Evolutionary conservation across 2,888 invertebrate species (phyloP), one percentile per base, ranked within the genome.

Genomic region (Drosophila hamatofila): DNA sequence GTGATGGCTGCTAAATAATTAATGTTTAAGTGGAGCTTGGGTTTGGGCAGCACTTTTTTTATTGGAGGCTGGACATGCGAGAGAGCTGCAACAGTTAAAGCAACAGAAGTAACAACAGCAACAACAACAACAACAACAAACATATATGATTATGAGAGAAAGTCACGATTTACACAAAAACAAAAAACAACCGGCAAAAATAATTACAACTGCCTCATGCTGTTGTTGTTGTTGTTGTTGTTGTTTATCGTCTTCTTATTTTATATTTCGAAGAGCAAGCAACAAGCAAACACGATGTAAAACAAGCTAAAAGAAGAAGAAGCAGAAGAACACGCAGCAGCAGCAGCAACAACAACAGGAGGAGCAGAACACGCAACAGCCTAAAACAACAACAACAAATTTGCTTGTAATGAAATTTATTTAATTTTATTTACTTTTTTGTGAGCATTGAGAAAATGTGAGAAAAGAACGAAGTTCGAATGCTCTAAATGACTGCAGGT

Each of bases 61-160:
- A 59, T 77, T 42, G 73, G 78, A 81, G 74, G 74, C 78, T 78
- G 79, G 75, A 64, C 79, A 66, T 66, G 55, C 55, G 41, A 42
- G 39, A 46, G 41, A 63, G 55, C 56, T 57, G 51, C 60, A 58
- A 23, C 35, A 23, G 44, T 46, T 37, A 37, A 59, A 65, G 25
- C 49, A 51, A 33, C 63, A 42, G 23, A 18, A 57, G 23, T 44
- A 51, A 18, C 73, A 72, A 18, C 65, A 44, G 41, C 56, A 59
- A 42, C 57, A 55, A 49, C 37, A 62, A 55, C 39, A 52, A 57
- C 58, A 57, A 41, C 14, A 60, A 49, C 51, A 81, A 64, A 35
- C 69, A 78, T 56, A 70, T 70, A 79, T 72, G 70, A 63, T 64
- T 69, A 73, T 67, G 73, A 80, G 78, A 81, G 78, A 78, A 78